A percentile compares a stretch with the other conserved stretches of the same genome.
Evolutionary conservation across 2,113 vertebrate genomes (phyloP).

Genomic region (Emydura subglobosa): DNA sequence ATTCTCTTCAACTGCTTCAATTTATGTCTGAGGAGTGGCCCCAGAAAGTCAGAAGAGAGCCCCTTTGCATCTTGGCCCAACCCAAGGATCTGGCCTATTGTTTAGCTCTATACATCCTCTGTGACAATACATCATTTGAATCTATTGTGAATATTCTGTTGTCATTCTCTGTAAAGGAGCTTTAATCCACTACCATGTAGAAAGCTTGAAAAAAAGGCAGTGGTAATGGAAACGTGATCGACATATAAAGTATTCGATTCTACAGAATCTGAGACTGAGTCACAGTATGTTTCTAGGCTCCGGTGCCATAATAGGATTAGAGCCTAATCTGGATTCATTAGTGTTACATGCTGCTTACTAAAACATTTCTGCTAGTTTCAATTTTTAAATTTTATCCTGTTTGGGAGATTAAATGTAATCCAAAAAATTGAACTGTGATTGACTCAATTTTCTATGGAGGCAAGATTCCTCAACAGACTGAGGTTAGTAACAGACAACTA

Average conservation of each 20-base stretch:
- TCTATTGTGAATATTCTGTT: not conserved
- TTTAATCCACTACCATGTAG: not conserved
- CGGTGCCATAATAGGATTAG: not conserved
- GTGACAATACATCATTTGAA: not conserved
- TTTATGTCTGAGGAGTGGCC: not conserved
- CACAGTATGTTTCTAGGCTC: not conserved
- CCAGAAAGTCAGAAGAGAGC: not conserved
- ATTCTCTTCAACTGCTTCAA: not conserved
- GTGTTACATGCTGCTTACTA: constrained; percentile 1
- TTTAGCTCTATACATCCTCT: not conserved
- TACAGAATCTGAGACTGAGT: not conserved
- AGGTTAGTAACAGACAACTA: constrained; percentile 21
- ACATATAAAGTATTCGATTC: not conserved
- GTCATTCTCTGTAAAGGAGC: not conserved
- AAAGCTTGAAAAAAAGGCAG: not conserved
- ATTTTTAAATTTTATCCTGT: constrained; percentile 22
- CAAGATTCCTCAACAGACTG: constrained; percentile 27
- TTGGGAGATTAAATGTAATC: not conserved
- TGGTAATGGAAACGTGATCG: not conserved
- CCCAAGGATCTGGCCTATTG: not conserved
- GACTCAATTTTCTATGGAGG: constrained; percentile 23
- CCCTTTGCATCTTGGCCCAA: not conserved
- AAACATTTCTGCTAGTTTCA: constrained; percentile 24
- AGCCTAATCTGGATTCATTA: constrained; percentile 42
- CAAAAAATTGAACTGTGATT: constrained; percentile 28